Evolutionary conservation across 2,888 invertebrate species (phyloP), one percentile per base, ranked within the genome.

Genomic region (Cataglyphis albicans): DNA sequence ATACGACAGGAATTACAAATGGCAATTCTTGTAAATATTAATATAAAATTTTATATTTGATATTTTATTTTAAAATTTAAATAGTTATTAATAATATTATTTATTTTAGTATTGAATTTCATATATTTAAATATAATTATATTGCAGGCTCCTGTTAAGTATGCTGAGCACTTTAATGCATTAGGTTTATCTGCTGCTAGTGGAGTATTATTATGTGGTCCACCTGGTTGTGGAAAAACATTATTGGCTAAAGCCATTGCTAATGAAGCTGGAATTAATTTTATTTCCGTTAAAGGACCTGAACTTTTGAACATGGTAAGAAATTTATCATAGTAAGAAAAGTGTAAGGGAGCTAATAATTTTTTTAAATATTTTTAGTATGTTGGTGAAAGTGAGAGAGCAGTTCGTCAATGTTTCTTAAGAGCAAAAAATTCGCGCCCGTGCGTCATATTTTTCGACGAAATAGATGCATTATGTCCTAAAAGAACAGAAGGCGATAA

Each of bases 391-490:
- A 99, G 99, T 95, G 99, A 99, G 95, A 96, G 98, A 90, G 99
- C 99, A 0, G 99, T 99, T 0, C 96, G 99, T n/a, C 97, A 98
- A 35, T 98, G 98, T 92, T 99, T 99, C 94, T 97, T 98, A 93
- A 96, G 99, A 87, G 99, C 99, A 0, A 95, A 98, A 64, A 99
- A 99, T 95, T 99, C 99, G 0, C 97, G 98, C 0, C 99, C 99
- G 0, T 99, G 99, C 94, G 99, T 99, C 3, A 99, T 99, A 94
- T 99, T 99, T 95, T 99, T 99, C 93, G 99, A 99, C 93, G 99
- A 99, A 95, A 96, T 99, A 87, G 99, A 99, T 95, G 98, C 99
- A 0, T 95, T 99, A 44, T 99, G 99, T 93, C 99, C 99, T 0
- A 97, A 97, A 91, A 96, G 99, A 92, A 97, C 97, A 7, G 97